phyloP scores from a whole-genome alignment of 2,113 vertebrate genomes.

The Argyrosomus japonicus region DNA sequence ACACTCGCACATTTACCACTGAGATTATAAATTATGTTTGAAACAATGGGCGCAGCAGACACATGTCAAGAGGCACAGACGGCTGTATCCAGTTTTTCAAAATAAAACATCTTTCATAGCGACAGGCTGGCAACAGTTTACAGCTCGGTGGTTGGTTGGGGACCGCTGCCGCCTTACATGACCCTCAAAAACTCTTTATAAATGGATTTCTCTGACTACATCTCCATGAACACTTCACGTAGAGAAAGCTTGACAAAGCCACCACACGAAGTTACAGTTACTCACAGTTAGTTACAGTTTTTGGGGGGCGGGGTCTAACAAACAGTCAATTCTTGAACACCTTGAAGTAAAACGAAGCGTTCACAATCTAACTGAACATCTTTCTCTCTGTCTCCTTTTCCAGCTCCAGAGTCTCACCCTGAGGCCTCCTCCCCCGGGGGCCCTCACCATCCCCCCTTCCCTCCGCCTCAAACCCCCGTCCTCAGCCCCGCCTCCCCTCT shows the following conservation, averaged over 20 bases:
- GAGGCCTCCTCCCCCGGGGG: conserved; percentile 76
- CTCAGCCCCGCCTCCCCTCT: conserved; percentile 67
- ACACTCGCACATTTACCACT: background rate
- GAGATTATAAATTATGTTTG: background rate
- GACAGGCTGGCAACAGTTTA: too few species aligned
- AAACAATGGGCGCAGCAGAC: background rate
- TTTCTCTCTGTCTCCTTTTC: conserved; percentile 2
- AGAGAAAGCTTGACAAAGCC: background rate
- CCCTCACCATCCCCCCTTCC: conserved; percentile 80
- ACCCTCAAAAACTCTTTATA: background rate
- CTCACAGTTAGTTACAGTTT: background rate
- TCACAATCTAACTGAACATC: background rate
- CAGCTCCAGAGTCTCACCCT: conserved; percentile 83
- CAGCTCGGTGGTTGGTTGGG: too few species aligned
- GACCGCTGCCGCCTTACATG: too few species aligned
- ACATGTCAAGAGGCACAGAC: too few species aligned
- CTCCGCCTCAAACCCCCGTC: conserved; percentile 74
- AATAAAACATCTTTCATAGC: too few species aligned
- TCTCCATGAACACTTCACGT: background rate
- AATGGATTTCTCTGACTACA: background rate
- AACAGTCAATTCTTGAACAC: background rate
- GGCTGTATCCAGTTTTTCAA: background rate
- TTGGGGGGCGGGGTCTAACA: background rate
- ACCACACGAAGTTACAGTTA: background rate
- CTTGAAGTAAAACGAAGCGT: background rate